A percentile compares a stretch with the other conserved stretches of the same genome.
Evolutionary conservation across 2,797 vertebrate species (phyloP).

Genomic region (Halcyon badia): DNA sequence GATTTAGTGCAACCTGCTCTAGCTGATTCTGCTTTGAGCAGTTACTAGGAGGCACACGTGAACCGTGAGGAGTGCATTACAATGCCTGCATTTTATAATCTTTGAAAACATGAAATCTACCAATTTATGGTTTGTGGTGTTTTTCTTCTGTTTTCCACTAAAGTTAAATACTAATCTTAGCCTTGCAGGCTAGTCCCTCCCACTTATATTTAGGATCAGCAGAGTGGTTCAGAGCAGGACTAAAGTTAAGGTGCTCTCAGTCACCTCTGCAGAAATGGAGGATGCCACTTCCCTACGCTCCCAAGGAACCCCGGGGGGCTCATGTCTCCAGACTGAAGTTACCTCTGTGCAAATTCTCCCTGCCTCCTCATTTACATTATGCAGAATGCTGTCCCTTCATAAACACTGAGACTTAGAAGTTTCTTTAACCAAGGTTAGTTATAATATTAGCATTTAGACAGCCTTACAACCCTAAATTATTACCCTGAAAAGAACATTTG

Average conservation of each 20-base stretch:
- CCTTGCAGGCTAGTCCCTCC: neutral
- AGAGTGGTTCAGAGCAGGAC: neutral
- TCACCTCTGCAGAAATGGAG: neutral
- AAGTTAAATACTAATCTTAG: neutral
- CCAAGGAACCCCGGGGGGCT: no score
- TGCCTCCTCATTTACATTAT: neutral
- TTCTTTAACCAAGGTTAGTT: neutral
- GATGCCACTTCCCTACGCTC: rapidly evolving
- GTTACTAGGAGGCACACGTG: neutral
- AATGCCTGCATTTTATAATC: neutral
- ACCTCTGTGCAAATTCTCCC: neutral
- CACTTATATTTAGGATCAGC: neutral
- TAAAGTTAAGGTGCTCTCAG: neutral
- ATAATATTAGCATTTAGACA: neutral
- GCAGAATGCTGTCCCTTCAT: neutral
- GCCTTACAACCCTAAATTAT: neutral
- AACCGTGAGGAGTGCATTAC: neutral
- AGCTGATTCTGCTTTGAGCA: neutral
- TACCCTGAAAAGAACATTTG: neutral
- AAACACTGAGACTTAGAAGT: neutral
- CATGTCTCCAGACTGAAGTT: neutral
- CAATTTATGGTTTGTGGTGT: neutral
- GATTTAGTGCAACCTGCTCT: neutral
- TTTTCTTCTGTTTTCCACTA: neutral
- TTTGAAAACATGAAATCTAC: neutral